A percentile compares a stretch with the other conserved stretches of the same genome.
These are phyloP conservation scores for Spongilla lacustris DNA, from an alignment of 37 sponge, comb jelly and placozoan genomes.

Conservation along the genomic window DNA sequence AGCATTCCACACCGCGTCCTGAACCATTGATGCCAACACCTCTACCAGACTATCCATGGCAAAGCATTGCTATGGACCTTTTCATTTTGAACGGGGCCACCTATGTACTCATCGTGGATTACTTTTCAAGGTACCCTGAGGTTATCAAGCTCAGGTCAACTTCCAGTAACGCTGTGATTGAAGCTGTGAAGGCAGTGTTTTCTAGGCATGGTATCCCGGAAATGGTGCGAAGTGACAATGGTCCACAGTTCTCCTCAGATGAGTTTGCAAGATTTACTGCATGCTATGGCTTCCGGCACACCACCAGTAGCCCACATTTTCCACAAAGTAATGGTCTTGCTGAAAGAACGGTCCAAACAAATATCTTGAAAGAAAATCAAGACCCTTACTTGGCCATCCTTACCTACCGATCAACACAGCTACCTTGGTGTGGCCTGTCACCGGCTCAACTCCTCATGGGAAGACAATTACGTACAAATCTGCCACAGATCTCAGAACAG, in stretches of 20 bases:
- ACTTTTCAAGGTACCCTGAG: constrained; percentile 54
- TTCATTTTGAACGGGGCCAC: constrained; percentile 24
- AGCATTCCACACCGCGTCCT: neutral
- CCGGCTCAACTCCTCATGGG: constrained; percentile 75
- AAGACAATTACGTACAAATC: constrained; percentile 27
- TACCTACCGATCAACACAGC: constrained; percentile 36
- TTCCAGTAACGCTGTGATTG: constrained; percentile 6
- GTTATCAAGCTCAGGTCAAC: constrained; percentile 18
- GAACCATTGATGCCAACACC: constrained; percentile 30
- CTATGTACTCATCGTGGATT: constrained; percentile 34
- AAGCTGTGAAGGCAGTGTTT: constrained; percentile 26
- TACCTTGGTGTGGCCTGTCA: constrained; percentile 57
- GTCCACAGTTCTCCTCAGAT: constrained; percentile 37
- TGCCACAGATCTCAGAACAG: constrained; percentile 3
- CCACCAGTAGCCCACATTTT: constrained; percentile 43
- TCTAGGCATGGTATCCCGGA: constrained; percentile 42
- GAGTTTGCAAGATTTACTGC: constrained; percentile 11
- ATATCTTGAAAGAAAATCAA: constrained; percentile 6
- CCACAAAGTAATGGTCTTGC: constrained; percentile 55
- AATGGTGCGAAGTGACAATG: constrained; percentile 31
- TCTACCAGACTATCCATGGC: constrained; percentile 60
- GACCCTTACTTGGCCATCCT: constrained; percentile 42
- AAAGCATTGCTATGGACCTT: constrained; percentile 45
- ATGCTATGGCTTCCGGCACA: constrained; percentile 15
- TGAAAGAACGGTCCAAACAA: constrained; percentile 39